These are phyloP conservation scores for Aradus depressus DNA, from an alignment of 2,888 invertebrate species.

Conservation along the genomic window DNA sequence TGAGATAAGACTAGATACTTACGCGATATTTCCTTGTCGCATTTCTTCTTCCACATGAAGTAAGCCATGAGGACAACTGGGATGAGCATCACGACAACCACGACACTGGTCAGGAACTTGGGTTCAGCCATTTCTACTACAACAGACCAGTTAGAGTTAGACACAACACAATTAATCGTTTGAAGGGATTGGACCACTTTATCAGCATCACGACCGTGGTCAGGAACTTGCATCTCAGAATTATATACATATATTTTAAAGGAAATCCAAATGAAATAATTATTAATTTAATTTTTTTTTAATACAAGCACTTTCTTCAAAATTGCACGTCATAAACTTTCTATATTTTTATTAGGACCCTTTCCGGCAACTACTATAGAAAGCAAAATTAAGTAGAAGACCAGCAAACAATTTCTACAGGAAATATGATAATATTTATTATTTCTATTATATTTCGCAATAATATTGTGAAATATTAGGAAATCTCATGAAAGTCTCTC, in stretches of 20 bases:
- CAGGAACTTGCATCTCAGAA: background rate
- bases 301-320: no score
- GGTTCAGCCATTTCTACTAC: conserved; percentile 29
- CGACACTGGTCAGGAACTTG: conserved; percentile 27
- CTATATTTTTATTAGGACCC: no score
- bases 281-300: background rate
- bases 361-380: no score
- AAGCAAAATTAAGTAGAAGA: no score
- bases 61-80: conserved; percentile 28
- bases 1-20: conserved; percentile 4
- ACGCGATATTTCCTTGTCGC: conserved; percentile 24
- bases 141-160: conserved; percentile 20
- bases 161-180: no score
- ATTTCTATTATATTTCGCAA: no score
- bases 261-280: no score
- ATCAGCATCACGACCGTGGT: background rate
- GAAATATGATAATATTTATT: no score
- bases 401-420: no score
- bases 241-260: background rate
- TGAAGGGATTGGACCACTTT: background rate
- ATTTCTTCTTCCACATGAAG: conserved; percentile 29
- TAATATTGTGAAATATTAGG: no score
- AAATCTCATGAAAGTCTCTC: no score
- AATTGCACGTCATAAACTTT: no score
- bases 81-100: conserved; percentile 28